These are phyloP conservation scores for Enteromius fasciolatus DNA, from an alignment of 2,797 vertebrate genomes.

Conservation along the genomic window DNA sequence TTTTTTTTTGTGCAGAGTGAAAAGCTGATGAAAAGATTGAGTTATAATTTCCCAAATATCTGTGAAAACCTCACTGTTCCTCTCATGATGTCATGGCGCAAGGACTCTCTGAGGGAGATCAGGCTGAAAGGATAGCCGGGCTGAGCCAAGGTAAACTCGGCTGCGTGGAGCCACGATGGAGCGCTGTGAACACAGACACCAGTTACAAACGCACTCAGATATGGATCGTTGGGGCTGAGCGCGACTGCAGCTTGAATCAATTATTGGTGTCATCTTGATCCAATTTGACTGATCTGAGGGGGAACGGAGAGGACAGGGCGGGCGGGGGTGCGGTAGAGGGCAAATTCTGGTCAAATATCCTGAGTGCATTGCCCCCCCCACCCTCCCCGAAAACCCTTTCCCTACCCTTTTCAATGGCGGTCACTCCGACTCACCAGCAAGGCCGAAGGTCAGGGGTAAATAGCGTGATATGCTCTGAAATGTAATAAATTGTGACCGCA, in stretches of 20 bases:
- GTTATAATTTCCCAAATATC: slow-evolving; percentile 83
- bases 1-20: slow-evolving; percentile 47
- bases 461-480: slow-evolving; percentile 32
- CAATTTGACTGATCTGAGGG: slow-evolving; percentile 99
- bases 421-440: slow-evolving; percentile 42
- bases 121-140: slow-evolving; percentile 92
- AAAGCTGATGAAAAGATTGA: slow-evolving; percentile 65
- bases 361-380: slow-evolving; percentile 73
- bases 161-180: slow-evolving; percentile 84
- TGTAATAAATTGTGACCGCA: slow-evolving; percentile 15
- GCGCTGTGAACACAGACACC: slow-evolving; percentile 90
- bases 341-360: slow-evolving; percentile 93
- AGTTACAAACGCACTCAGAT: slow-evolving; percentile 88
- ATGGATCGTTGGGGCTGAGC: slow-evolving; percentile 94
- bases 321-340: slow-evolving; percentile 78
- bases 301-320: slow-evolving; percentile 73
- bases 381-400: slow-evolving; percentile 18
- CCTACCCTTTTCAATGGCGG: slow-evolving; percentile 29
- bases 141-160: slow-evolving; percentile 96
- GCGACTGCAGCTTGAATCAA: slow-evolving; percentile 97
- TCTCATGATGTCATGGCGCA: slow-evolving; percentile 95
- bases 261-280: slow-evolving; percentile 99
- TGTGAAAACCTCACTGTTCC: slow-evolving; percentile 83
- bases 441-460: slow-evolving; percentile 48
- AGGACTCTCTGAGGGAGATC: slow-evolving; percentile 90